Evolutionary conservation across 2,797 vertebrate species (phyloP), one percentile per base, ranked within the genome.

Genomic region (Gila robusta): DNA sequence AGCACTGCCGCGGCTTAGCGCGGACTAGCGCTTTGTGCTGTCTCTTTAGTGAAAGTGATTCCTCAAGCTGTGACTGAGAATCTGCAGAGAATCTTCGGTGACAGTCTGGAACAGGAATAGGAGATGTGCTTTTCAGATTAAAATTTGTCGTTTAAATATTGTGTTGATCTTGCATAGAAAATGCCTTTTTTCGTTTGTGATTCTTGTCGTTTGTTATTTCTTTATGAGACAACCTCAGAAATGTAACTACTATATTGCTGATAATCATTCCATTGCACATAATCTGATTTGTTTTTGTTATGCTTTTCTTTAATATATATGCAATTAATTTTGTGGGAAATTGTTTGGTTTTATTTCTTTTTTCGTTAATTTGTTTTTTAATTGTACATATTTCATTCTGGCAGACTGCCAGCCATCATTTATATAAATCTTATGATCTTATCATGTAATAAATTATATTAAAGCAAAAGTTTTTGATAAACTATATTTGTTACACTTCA

Each of bases 401-500:
- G 94, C 92, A 88, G 84, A 92, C 86, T 92, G 93, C 94, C 93
- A 93, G 88, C 92, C 93, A 94, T 94, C 96, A 96, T 97, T 96
- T 99, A 96, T 97, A 96, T 95, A 96, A 97, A 96, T 95, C 93
- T 78, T 92, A 93, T 92, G 94, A 96, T 94, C 93, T 96, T 96
- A 96, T 32, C 64, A 32, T 94, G 93, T 91, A 94, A 93, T 94
- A 92, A 95, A 94, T 93, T 92, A 96, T 96, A 96, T 97, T 95
- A 98, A 95, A 96, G 96, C 95, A 97, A 87, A 96, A 97, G 96
- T 98, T 99, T 99, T 98, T 98, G 97, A 98, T 96, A 97, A 96
- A 97, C 95, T 99, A 99, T 99, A 99, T 99, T 99, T 99, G 97
- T 98, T 98, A 98, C 96, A 97, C 95, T 97, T 98, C 95, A 97